phyloP scores from a whole-genome alignment of 2,888 invertebrate genomes.

The Eurois occulta region DNA sequence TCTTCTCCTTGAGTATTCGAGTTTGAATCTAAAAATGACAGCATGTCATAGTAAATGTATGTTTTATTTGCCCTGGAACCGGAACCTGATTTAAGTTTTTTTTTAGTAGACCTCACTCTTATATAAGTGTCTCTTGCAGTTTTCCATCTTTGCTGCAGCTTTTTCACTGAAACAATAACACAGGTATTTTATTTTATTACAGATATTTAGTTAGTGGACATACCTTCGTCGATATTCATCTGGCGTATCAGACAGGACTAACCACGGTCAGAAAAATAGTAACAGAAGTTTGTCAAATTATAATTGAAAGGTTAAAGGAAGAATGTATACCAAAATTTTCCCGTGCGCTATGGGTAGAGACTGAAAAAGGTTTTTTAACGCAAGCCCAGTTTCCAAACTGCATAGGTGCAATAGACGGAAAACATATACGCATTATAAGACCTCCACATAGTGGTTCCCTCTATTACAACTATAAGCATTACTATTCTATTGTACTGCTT shows the following conservation, averaged over 20 bases:
- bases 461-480: slow-evolving; percentile 63
- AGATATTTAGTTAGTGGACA: slow-evolving; percentile 63
- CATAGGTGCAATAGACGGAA: too few relatives aligned
- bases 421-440: too few relatives aligned
- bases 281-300: slow-evolving; percentile 66
- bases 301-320: slow-evolving; percentile 64
- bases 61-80: slow-evolving; percentile 57
- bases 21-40: slow-evolving; percentile 61
- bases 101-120: slow-evolving; percentile 61
- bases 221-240: slow-evolving; percentile 62
- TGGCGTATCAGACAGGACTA: slow-evolving; percentile 66
- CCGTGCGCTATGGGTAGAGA: slow-evolving; percentile 62
- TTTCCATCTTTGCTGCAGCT: slow-evolving; percentile 59
- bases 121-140: too few relatives aligned
- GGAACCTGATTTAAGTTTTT: slow-evolving; percentile 62
- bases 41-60: slow-evolving; percentile 59
- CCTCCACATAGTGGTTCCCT: slow-evolving; percentile 63
- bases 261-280: slow-evolving; percentile 65
- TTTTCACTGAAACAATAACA: slow-evolving; percentile 55
- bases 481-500: slow-evolving; percentile 59
- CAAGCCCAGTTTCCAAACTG: too few relatives aligned
- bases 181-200: slow-evolving; percentile 44
- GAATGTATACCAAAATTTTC: slow-evolving; percentile 62
- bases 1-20: slow-evolving; percentile 57
- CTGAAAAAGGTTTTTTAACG: slow-evolving; percentile 59